Evolutionary conservation across 2,888 invertebrate genomes (phyloP), one percentile per base, ranked within the genome.

Genomic region (Muscina levida): DNA sequence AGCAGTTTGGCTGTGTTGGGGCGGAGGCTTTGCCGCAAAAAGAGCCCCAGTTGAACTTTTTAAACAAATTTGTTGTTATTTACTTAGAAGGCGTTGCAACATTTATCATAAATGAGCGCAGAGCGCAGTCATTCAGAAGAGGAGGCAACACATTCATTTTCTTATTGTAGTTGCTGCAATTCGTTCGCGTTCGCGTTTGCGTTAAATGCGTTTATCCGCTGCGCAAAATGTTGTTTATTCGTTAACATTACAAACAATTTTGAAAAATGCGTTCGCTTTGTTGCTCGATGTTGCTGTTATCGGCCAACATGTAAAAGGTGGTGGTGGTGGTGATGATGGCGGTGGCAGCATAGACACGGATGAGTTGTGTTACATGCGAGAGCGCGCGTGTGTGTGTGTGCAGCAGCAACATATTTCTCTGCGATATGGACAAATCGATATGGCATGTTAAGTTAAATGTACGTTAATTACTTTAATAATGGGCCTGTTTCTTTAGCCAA

Each of bases 381-480:
- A 17, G 48, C 11, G 22, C 13, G n/a, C 13, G 57, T 22, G 10
- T 53, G n/a, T 10, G 57, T 22, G 10, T 53, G 44, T 62, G 51
- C 6, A 42, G n/a, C 15, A 17, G 15, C 22, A 6, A 11, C n/a
- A 74, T 66, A 48, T 37, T 67, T 24, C 37, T 59, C 37, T n/a
- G 44, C 44, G 13, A 53, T 24, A 8, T 53, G 53, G 24, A 71
- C 31, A 77, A 80, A 81, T 74, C 67, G 71, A 5, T 72, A 66
- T 81, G 77, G 81, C 77, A 77, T 77, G 77, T 77, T 77, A 81
- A 68, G 77, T 77, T 68, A 81, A 56, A 71, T 72, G 68, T 48
- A 77, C 81, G 81, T 81, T 81, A 81, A 81, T 81, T 81, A 81
- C 81, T 81, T 81, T 81, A 81, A 81, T 81, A 81, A 77, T 81